Evolutionary conservation across 23 tunicate genomes (phyloP), one percentile per base, ranked within the genome.

Genomic region (Trididemnum clinides): DNA sequence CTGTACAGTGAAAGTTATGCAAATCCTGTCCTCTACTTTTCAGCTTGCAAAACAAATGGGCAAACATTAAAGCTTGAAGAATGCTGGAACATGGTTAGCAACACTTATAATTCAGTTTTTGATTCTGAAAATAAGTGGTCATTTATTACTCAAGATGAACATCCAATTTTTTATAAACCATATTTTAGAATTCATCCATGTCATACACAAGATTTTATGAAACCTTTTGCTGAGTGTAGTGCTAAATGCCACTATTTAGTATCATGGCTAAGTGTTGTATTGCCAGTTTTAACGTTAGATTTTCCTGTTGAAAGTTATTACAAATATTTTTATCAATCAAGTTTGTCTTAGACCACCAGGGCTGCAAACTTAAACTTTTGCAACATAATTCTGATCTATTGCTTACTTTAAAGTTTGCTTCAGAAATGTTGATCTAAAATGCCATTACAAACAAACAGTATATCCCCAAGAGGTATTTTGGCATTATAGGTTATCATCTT

Each of bases 1-100:
- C 65, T 93, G 7, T 93, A 83, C 63, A 88, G 98, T 80, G 84
- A 78, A 20, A 83, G 89, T 64, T 93, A 93, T 50, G 7, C 65
- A 10, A 84, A 72, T 58, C 98, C 98, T 31, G 98, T 93, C 37
- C 59, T 93, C 3, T 93, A 93, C 72, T 93, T 93, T 65, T 72
- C 71, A 19, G 74, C 82, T 50, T 78, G 76, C 50, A 36, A 71
- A 1, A 28, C 33, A 10, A 54, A 84, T 34, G 98, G 98, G 0
- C 71, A 80, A 88, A 50, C 33, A 33, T 39, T 93, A 50, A 58
- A 84, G 12, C 71, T 93, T 3, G 71, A 78, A 36, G 81, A 93
- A 0, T 82, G 91, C 44, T 88, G 92, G 92, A 65, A 88, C 6
- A 28, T 72, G 70, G 84, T 84, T 26, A 33, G 70, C 51, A 26